A percentile compares a stretch with the other conserved stretches of the same genome.
Conservation (phyloP, 1,140 invertebrate genomes). For the Hermetia illucens region DNA sequence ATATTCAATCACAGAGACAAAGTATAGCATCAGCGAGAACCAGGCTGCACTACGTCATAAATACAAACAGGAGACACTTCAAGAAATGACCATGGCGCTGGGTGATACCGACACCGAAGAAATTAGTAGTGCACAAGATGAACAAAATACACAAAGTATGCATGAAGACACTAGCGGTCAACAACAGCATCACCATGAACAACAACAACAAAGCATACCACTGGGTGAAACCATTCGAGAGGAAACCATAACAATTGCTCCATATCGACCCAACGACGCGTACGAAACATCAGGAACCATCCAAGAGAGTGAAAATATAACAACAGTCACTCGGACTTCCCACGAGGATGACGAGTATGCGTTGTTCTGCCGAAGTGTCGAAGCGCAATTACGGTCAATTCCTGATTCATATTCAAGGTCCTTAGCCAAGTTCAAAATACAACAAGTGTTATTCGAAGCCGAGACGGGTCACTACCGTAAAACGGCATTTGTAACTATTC, state of each 20-base stretch:
- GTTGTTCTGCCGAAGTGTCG: conserved; percentile 20
- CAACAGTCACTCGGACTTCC: too few species aligned
- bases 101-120: not conserved
- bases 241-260: too few species aligned
- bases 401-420: conserved; percentile 18
- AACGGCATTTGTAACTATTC: conserved; percentile 2
- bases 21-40: too few species aligned
- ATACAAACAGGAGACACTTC: not conserved
- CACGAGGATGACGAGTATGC: conserved; percentile 16
- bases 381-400: conserved; percentile 17
- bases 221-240: not conserved
- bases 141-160: not conserved
- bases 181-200: too few species aligned
- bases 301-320: too few species aligned
- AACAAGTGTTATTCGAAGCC: conserved; percentile 23
- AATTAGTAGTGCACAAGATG: not conserved
- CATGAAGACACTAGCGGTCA: not conserved
- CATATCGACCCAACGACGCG: too few species aligned
- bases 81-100: not conserved
- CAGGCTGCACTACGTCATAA: too few species aligned
- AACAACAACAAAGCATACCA: not conserved
- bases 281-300: too few species aligned
- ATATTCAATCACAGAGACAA: too few species aligned
- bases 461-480: conserved; percentile 19
- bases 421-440: conserved; percentile 22